Conservation (phyloP, 1,140 invertebrate species). For the Arion vulgaris region DNA sequence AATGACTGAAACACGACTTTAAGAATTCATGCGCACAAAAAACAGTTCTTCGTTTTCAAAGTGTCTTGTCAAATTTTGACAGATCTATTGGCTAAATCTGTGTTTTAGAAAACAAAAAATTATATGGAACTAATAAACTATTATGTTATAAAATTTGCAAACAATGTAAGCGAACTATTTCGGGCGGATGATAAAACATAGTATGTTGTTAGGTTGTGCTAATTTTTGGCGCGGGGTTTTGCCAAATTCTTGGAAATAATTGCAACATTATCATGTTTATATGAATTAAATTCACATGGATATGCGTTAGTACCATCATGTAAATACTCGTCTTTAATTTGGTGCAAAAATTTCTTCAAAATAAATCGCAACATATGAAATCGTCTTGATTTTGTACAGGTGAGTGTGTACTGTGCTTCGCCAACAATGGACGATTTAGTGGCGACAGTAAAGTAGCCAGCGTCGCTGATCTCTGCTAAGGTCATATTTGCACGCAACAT, state of each 20-base stretch:
- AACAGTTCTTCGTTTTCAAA: not conserved
- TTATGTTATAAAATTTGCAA: not conserved
- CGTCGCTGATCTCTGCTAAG: not conserved
- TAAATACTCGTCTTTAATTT: conserved; percentile 38
- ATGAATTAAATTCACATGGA: conserved; percentile 28
- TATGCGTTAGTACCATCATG: conserved; percentile 38
- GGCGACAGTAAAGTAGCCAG: not conserved
- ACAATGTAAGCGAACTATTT: conserved; percentile 28
- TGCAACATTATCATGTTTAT: conserved; percentile 42
- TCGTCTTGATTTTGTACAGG: conserved; percentile 37
- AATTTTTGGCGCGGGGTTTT: conserved; percentile 66
- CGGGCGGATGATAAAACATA: conserved; percentile 21
- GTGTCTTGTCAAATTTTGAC: not conserved
- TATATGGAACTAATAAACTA: not conserved
- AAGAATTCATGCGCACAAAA: conserved; percentile 22
- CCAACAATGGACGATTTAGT: conserved; percentile 40
- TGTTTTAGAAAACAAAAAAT: not conserved
- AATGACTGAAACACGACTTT: not conserved
- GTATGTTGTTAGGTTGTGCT: conserved; percentile 53
- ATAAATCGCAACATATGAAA: conserved; percentile 15
- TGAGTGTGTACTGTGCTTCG: conserved; percentile 35
- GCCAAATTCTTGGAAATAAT: conserved; percentile 52
- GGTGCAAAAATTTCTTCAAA: conserved; percentile 26
- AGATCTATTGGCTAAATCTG: not conserved
- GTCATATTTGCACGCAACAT: not conserved